phyloP scores from a whole-genome alignment of 2,888 invertebrate genomes.

The Uloborus plumipes region DNA sequence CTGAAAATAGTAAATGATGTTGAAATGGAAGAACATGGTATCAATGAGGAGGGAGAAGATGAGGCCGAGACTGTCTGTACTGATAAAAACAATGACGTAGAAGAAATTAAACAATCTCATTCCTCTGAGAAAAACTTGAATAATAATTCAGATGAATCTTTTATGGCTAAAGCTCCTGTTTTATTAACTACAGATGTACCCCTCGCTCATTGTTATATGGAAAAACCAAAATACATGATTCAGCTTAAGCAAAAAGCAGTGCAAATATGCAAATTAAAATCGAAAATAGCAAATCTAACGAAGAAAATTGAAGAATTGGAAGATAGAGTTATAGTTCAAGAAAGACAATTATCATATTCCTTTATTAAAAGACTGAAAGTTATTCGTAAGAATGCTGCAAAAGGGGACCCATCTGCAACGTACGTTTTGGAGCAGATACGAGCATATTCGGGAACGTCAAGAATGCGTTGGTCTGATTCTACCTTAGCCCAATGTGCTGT shows the following conservation, averaged over 20 bases:
- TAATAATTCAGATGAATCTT: background rate
- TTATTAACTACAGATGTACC: slow-evolving; percentile 46
- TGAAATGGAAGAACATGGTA: background rate
- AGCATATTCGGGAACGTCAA: slow-evolving; percentile 36
- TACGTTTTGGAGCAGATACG: slow-evolving; percentile 57
- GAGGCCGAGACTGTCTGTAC: background rate
- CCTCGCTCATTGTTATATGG: slow-evolving; percentile 33
- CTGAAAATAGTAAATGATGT: slow-evolving; percentile 21
- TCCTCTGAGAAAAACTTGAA: background rate
- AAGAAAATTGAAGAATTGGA: slow-evolving; percentile 59
- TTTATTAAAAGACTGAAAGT: slow-evolving; percentile 46
- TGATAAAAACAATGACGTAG: too few species aligned
- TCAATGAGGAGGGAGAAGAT: background rate
- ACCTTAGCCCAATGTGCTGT: slow-evolving; percentile 53
- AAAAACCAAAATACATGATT: slow-evolving; percentile 37
- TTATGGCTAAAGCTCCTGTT: slow-evolving; percentile 44
- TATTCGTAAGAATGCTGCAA: slow-evolving; percentile 48
- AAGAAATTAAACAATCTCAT: background rate
- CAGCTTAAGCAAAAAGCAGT: slow-evolving; percentile 42
- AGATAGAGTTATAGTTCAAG: slow-evolving; percentile 48
- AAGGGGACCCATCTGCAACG: slow-evolving; percentile 48
- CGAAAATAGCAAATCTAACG: slow-evolving; percentile 22
- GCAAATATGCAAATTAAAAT: slow-evolving; percentile 33
- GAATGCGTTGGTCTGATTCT: slow-evolving; percentile 58
- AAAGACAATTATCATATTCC: slow-evolving; percentile 51